phyloP scores from a whole-genome alignment of 2,888 invertebrate species.

The Parelbella ahira region DNA sequence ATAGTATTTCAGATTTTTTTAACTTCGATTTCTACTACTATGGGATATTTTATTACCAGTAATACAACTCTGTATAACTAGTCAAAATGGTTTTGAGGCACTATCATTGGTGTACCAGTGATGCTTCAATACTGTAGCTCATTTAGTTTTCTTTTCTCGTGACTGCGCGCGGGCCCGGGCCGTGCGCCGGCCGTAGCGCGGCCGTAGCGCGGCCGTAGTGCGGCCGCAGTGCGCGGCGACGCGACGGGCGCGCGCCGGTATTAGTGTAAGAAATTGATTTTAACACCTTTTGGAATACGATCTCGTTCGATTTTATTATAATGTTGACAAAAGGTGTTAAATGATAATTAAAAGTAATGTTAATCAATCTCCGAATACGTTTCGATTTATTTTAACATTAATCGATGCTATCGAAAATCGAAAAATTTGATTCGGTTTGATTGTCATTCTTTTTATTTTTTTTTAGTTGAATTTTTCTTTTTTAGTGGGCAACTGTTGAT shows the following conservation, averaged over 20 bases:
- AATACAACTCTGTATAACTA: conserved; percentile 49
- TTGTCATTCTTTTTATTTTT: conserved; percentile 51
- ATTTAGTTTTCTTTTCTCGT: conserved; percentile 49
- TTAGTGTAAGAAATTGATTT: conserved; percentile 44
- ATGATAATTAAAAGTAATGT: conserved; percentile 45
- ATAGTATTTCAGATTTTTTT: conserved; percentile 22
- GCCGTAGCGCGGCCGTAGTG: no score
- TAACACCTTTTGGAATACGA: conserved; percentile 42
- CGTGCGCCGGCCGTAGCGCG: no score
- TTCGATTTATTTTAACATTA: conserved; percentile 4
- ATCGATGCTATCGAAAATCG: conserved; percentile 27
- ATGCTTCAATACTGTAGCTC: conserved; percentile 55
- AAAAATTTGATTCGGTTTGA: conserved; percentile 41
- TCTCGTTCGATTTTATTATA: conserved; percentile 30
- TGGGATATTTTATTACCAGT: conserved; percentile 27
- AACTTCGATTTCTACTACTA: conserved; percentile 21
- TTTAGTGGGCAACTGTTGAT: conserved; percentile 39
- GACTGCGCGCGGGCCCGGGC: conserved; percentile 25
- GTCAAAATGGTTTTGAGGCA: conserved; percentile 65
- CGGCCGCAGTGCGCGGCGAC: no score
- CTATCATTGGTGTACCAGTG: conserved; percentile 48
- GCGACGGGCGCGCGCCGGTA: no score
- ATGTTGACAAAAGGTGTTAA: conserved; percentile 44
- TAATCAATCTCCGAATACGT: conserved; percentile 43
- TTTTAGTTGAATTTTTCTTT: conserved; percentile 35